phyloP scores from a whole-genome alignment of 92 coral and sea anemone species.

The Siderastrea radians region DNA sequence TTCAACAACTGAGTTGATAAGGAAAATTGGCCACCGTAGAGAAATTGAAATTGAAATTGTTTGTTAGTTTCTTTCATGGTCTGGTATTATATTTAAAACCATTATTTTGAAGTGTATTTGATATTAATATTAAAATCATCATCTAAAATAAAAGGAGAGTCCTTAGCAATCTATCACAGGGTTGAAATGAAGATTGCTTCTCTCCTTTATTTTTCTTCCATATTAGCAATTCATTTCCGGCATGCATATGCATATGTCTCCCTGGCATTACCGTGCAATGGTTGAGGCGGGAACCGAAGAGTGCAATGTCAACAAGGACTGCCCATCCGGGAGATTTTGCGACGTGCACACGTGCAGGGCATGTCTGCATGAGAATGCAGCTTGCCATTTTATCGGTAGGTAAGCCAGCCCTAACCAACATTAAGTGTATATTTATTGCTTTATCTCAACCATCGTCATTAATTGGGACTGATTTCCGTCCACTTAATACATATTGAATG shows the following conservation, averaged over 20 bases:
- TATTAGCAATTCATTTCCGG: conserved; percentile 69
- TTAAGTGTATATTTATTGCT: no score
- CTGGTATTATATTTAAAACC: no score
- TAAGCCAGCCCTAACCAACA: no score
- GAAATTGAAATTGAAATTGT: no score
- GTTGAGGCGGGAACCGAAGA: conserved; percentile 59
- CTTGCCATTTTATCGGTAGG: conserved; percentile 87
- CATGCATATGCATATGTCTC: conserved; percentile 61
- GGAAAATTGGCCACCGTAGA: no score
- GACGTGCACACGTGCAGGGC: conserved; percentile 86
- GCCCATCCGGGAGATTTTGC: conserved; percentile 84
- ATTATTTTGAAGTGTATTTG: no score
- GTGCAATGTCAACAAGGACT: conserved; percentile 86
- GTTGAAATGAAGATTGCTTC: not conserved
- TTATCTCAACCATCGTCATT: no score
- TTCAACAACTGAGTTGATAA: no score
- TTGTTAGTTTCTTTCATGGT: no score
- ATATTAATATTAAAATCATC: no score
- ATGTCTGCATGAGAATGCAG: conserved; percentile 71
- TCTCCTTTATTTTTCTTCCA: not conserved
- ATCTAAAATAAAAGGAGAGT: not conserved
- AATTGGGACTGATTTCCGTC: no score
- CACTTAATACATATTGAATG: no score
- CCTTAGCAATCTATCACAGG: not conserved
- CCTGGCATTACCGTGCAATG: conserved; percentile 69